Evolutionary conservation across 1,140 invertebrate genomes (phyloP), one percentile per base, ranked within the genome.

Genomic region (Bursaphelenchus mucronatus): DNA sequence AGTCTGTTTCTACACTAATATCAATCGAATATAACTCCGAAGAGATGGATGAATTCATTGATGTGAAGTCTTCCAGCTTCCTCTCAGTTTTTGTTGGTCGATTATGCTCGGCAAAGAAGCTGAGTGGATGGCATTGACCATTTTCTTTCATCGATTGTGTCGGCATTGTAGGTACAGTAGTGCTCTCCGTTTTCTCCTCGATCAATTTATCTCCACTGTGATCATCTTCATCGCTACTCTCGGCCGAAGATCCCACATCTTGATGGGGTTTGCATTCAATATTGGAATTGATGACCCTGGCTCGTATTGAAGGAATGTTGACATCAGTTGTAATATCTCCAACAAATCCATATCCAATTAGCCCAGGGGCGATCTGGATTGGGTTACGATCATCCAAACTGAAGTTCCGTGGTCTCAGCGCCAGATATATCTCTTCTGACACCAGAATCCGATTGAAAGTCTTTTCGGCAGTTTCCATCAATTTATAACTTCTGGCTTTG

Each of bases 21-120:
- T 78, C 79, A 46, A 78, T 75, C 7, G 79, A 81, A 50, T 70
- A 76, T 17, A 78, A 39, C 66, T 81, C 76, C 10, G 79, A 81
- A 3, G 79, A 78, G 17, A 80, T 64, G 10, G 79, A 78, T 8
- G 76, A 81, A 8, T 79, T 74, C 69, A 81, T 79, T 13, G 76
- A 78, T 7, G 64, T 62, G 45, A 77, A 71, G 11, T 30, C 40
- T 50, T 39, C 41, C 11, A n/a, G 57, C 41, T 59, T 59, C 21
- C 40, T 15, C 40, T 44, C 57, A 59, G 11, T 2, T 13, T 59
- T 55, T 17, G 8, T 19, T 19, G 13, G 7, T 68, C 17, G 19
- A 17, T 67, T 15, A 19, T 8, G 64, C n/a, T 39, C 17, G 39
- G n/a, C 43, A 47, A 49, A 67, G 19, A 19, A 67, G 46, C 30